Conservation (phyloP, 2,888 invertebrate genomes). For the Apodemia duryi region DNA sequence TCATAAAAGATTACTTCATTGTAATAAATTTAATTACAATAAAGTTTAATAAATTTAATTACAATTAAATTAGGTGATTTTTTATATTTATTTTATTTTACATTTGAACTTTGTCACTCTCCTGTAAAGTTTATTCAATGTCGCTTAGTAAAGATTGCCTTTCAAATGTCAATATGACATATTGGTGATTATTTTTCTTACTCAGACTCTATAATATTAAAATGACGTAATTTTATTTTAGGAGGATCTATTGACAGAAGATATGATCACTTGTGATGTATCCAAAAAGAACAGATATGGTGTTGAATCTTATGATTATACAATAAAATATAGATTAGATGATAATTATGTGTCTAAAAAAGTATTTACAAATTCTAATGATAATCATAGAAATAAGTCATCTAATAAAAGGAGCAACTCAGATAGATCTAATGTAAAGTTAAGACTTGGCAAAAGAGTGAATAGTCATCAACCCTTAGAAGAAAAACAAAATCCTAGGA, state of each 20-base stretch:
- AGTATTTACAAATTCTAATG: slow-evolving; percentile 50
- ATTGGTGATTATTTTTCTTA: neutral
- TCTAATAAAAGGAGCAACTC: slow-evolving; percentile 79
- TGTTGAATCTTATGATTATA: slow-evolving; percentile 89
- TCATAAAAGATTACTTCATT: too few relatives aligned
- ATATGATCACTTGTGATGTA: slow-evolving; percentile 88
- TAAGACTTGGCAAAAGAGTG: slow-evolving; percentile 75
- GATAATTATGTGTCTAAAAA: slow-evolving; percentile 64
- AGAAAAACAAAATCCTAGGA: slow-evolving; percentile 75
- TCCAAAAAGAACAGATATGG: slow-evolving; percentile 82
- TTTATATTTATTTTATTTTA: too few relatives aligned
- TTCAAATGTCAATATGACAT: neutral
- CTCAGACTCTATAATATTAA: neutral
- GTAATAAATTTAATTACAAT: too few relatives aligned
- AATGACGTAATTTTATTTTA: slow-evolving; percentile 54
- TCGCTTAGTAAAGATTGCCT: too few relatives aligned
- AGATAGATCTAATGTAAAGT: slow-evolving; percentile 79
- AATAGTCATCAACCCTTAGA: slow-evolving; percentile 61
- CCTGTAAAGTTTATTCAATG: too few relatives aligned
- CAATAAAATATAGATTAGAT: slow-evolving; percentile 81
- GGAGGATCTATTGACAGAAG: slow-evolving; percentile 89
- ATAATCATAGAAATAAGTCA: slow-evolving; percentile 38
- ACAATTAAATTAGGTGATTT: too few relatives aligned
- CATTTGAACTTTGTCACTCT: too few relatives aligned
- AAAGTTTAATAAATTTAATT: too few relatives aligned